Conservation (phyloP, 64 coral and sea anemone species). For the Actinia tenebrosa region DNA sequence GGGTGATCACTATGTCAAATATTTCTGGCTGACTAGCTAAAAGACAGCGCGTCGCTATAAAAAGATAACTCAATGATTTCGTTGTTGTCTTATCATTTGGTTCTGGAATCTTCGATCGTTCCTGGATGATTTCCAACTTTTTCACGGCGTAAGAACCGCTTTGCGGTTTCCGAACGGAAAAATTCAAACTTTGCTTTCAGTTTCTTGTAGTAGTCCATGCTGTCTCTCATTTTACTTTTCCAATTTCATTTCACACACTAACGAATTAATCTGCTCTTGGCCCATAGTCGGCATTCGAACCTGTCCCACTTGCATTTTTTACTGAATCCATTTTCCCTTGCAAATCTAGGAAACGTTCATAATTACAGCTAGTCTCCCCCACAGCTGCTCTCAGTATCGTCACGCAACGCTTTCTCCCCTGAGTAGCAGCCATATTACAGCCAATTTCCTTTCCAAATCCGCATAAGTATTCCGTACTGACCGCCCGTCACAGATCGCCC, state of each 20-base stretch:
- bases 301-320: background rate
- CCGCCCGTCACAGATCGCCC: background rate
- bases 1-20: background rate
- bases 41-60: background rate
- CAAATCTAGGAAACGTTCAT: background rate
- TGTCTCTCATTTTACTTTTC: background rate
- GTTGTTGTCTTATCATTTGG: background rate
- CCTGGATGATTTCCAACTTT: background rate
- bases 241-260: background rate
- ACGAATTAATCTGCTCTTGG: background rate
- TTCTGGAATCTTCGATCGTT: background rate
- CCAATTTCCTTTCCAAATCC: background rate
- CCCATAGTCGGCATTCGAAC: background rate
- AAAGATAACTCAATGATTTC: background rate
- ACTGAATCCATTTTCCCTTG: background rate
- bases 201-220: background rate
- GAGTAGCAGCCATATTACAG: background rate
- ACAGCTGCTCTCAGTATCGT: too few relatives aligned
- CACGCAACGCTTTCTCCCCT: too few relatives aligned
- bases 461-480: background rate
- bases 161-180: slow-evolving; percentile 5
- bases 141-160: background rate
- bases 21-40: background rate
- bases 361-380: background rate
- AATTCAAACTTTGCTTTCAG: background rate